Evolutionary conservation across 2,113 vertebrate species (phyloP).

Genomic region (Crotalus tigris): DNA sequence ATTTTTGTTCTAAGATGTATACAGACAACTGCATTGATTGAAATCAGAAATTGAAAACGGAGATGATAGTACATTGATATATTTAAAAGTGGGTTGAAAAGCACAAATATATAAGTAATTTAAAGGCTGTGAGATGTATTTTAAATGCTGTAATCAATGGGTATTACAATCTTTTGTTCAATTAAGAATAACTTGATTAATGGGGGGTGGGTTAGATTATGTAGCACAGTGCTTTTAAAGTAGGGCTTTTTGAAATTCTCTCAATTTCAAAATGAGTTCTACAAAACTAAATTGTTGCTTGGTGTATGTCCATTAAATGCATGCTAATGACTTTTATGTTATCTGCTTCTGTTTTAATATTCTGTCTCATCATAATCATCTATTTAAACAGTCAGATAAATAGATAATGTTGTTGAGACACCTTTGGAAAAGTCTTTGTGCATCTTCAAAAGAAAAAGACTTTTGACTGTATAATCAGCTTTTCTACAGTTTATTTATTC

Average conservation of each 20-base stretch:
- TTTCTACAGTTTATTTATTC: neutral
- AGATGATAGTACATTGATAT: neutral
- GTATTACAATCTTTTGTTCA: neutral
- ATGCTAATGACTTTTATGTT: neutral
- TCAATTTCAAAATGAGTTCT: neutral
- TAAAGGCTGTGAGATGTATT: neutral
- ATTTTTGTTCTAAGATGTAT: neutral
- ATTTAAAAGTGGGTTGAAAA: neutral
- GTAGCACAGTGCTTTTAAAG: neutral
- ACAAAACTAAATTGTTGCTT: neutral
- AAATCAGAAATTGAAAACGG: neutral
- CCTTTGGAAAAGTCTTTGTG: slow-evolving; percentile 19
- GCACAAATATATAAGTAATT: neutral
- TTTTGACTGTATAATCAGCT: slow-evolving; percentile 15
- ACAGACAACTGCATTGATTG: neutral
- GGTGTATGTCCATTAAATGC: neutral
- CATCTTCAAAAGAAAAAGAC: neutral
- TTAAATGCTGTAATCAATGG: neutral
- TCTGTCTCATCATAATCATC: neutral
- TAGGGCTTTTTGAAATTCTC: neutral
- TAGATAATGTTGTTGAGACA: fast-evolving
- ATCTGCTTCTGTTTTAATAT: neutral
- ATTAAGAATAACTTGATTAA: neutral
- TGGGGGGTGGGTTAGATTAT: neutral
- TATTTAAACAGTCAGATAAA: neutral